These are phyloP conservation scores for Podabrus alpinus DNA, from an alignment of 2,888 invertebrate genomes.

Conservation along the genomic window DNA sequence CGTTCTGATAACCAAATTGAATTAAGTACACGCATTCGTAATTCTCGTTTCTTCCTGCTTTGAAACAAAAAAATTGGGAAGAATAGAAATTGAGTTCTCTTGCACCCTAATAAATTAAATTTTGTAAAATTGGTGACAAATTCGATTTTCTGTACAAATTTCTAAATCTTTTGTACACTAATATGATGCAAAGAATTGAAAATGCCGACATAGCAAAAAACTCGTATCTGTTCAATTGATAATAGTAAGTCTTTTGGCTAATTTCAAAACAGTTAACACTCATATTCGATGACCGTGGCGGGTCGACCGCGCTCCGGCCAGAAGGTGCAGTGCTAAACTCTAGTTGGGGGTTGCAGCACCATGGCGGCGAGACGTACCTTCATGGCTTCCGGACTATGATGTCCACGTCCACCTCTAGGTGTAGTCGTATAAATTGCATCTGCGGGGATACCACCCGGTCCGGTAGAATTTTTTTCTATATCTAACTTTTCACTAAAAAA, in stretches of 20 bases:
- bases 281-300: constrained; percentile 54
- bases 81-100: background rate
- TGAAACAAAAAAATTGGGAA: background rate
- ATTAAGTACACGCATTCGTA: background rate
- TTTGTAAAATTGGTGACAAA: background rate
- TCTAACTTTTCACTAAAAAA: constrained; percentile 51
- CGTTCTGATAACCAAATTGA: background rate
- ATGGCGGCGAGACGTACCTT: constrained; percentile 90
- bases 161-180: background rate
- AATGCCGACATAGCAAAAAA: background rate
- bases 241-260: constrained; percentile 15
- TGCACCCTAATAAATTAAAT: background rate
- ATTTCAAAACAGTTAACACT: constrained; percentile 52
- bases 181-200: background rate
- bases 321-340: constrained; percentile 65
- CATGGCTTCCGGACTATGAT: constrained; percentile 71
- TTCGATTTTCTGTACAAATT: background rate
- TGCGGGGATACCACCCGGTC: constrained; percentile 68
- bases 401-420: constrained; percentile 43
- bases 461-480: constrained; percentile 56
- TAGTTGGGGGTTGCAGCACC: constrained; percentile 87
- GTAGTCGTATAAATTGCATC: constrained; percentile 74
- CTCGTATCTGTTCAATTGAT: background rate
- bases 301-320: constrained; percentile 48
- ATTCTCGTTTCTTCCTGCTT: background rate